Conservation (phyloP, 2,797 vertebrate genomes). For the Melanotaenia maccullochi region DNA sequence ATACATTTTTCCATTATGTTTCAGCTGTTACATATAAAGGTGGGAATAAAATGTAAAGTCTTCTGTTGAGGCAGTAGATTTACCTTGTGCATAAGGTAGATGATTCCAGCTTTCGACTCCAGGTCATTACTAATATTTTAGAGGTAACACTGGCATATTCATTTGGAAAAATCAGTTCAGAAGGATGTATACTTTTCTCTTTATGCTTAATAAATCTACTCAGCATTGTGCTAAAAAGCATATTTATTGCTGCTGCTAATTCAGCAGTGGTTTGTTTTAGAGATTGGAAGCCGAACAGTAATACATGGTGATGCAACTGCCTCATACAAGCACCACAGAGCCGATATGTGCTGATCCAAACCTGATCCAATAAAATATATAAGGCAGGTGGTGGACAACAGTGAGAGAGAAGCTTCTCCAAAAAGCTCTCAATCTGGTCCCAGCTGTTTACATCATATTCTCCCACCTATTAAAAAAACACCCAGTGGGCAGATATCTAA, state of each 20-base stretch:
- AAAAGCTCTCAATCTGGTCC: neutral
- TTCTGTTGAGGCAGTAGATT: too few relatives aligned
- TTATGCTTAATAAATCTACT: too few relatives aligned
- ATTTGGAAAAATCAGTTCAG: too few relatives aligned
- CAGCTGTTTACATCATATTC: neutral
- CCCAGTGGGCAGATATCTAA: constrained; percentile 1
- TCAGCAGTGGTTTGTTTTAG: too few relatives aligned
- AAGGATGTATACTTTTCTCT: too few relatives aligned
- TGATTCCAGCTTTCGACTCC: too few relatives aligned
- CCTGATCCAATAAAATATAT: neutral
- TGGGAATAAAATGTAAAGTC: neutral
- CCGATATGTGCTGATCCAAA: neutral
- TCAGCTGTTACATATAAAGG: neutral
- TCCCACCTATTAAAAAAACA: neutral
- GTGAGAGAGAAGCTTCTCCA: neutral
- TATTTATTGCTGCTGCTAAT: too few relatives aligned
- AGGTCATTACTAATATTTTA: too few relatives aligned
- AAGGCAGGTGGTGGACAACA: neutral
- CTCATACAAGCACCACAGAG: neutral
- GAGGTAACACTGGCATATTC: too few relatives aligned
- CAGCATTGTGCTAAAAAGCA: too few relatives aligned
- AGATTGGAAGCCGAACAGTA: neutral
- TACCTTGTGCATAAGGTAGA: too few relatives aligned
- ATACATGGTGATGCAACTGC: neutral
- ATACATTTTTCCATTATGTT: neutral